phyloP scores from a whole-genome alignment of 1,140 invertebrate genomes.

The Zaprionus tsacasi region DNA sequence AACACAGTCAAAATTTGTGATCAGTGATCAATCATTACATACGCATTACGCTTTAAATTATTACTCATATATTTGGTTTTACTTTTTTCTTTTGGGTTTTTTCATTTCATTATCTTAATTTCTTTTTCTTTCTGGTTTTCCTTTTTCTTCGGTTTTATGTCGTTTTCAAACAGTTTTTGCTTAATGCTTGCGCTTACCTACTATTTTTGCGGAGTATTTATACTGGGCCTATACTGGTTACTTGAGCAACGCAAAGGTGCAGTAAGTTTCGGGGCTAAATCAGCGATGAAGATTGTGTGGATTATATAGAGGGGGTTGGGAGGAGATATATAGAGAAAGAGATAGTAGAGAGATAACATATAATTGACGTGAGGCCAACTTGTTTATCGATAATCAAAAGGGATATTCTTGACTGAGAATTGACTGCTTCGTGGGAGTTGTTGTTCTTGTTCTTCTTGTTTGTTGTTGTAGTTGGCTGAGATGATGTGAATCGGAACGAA shows the following conservation, averaged over 20 bases:
- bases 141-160: slow-evolving; percentile 13
- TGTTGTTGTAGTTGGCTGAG: slow-evolving; percentile 45
- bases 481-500: slow-evolving; percentile 61
- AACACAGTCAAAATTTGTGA: slow-evolving; percentile 84
- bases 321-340: not conserved
- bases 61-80: slow-evolving; percentile 45
- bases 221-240: slow-evolving; percentile 38
- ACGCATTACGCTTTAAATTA: slow-evolving; percentile 79
- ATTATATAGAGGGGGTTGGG: slow-evolving; percentile 5
- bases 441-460: slow-evolving; percentile 22
- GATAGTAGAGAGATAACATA: not conserved
- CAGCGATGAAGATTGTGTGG: slow-evolving; percentile 23
- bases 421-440: slow-evolving; percentile 54
- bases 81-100: slow-evolving; percentile 24
- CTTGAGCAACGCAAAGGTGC: slow-evolving; percentile 49
- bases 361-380: slow-evolving; percentile 73
- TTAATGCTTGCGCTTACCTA: slow-evolving; percentile 54
- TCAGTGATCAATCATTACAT: slow-evolving; percentile 83
- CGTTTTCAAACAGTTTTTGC: slow-evolving; percentile 39
- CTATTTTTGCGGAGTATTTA: slow-evolving; percentile 42
- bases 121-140: slow-evolving; percentile 13
- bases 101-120: slow-evolving; percentile 31
- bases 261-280: slow-evolving; percentile 12
- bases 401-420: slow-evolving; percentile 35
- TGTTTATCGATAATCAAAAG: slow-evolving; percentile 35